Evolutionary conservation across 2,888 invertebrate genomes (phyloP).

Genomic region (Philonicus albiceps): DNA sequence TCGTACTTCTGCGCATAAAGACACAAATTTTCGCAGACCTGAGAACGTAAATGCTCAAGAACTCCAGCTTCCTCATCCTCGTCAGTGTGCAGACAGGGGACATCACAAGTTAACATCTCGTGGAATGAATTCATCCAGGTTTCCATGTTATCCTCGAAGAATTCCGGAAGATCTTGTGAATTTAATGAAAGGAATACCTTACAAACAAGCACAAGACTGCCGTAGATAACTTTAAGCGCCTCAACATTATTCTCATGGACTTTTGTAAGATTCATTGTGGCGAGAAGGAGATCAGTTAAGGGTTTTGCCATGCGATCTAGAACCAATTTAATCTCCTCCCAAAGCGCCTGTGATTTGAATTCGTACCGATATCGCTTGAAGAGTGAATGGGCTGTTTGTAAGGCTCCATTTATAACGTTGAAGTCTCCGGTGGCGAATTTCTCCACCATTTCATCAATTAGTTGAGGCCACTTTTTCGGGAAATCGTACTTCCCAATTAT

Average conservation of each 20-base stretch:
- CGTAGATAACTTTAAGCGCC: conserved; percentile 86
- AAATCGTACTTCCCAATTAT: conserved; percentile 98
- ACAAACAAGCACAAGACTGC: conserved; percentile 85
- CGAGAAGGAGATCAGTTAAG: conserved; percentile 90
- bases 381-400: conserved; percentile 94
- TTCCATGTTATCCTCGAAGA: conserved; percentile 97
- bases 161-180: conserved; percentile 97
- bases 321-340: conserved; percentile 97
- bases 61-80: conserved; percentile 87
- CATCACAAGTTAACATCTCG: conserved; percentile 79
- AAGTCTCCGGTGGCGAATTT: conserved; percentile 93
- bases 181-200: conserved; percentile 98
- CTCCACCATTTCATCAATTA: conserved; percentile 92
- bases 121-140: conserved; percentile 95
- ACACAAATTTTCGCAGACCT: conserved; percentile 94
- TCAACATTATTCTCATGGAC: conserved; percentile 80
- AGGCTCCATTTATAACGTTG: conserved; percentile 91
- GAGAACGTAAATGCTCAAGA: conserved; percentile 89
- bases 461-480: conserved; percentile 93
- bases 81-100: conserved; percentile 78
- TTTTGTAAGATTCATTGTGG: conserved; percentile 82
- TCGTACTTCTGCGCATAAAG: conserved; percentile 98
- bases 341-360: conserved; percentile 92
- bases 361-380: conserved; percentile 96
- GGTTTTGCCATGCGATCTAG: conserved; percentile 93